Evolutionary conservation across 2,888 invertebrate species (phyloP).

Genomic region (Macrosiphum euphorbiae): DNA sequence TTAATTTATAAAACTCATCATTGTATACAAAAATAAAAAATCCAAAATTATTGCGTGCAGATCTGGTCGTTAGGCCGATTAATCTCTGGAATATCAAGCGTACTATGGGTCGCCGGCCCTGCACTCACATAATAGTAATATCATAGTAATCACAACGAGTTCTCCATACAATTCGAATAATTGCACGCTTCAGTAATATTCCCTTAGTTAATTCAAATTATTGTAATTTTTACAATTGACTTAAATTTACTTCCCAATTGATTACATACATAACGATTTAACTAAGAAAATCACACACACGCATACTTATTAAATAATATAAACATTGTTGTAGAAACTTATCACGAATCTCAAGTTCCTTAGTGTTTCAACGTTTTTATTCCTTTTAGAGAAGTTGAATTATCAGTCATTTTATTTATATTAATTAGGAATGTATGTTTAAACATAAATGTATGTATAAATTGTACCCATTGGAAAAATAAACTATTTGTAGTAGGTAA

Average conservation of each 20-base stretch:
- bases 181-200: conserved; percentile 35
- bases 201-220: conserved; percentile 46
- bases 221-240: conserved; percentile 26
- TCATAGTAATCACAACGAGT: conserved; percentile 17
- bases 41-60: conserved; percentile 53
- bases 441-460: not conserved
- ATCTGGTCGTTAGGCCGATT: conserved; percentile 58
- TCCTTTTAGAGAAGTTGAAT: too few species aligned
- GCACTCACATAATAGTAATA: not conserved
- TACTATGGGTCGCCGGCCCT: too few species aligned
- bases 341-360: not conserved
- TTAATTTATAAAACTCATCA: conserved; percentile 24
- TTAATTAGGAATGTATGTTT: too few species aligned
- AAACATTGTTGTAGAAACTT: not conserved
- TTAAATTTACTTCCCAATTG: not conserved
- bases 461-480: not conserved
- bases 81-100: conserved; percentile 49
- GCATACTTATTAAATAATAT: not conserved
- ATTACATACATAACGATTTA: conserved; percentile 14
- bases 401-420: too few species aligned
- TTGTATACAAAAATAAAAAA: conserved; percentile 49
- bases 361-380: too few species aligned
- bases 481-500: too few species aligned
- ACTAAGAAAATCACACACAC: not conserved
- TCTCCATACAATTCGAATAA: conserved; percentile 16